phyloP scores from a whole-genome alignment of 2,113 vertebrate species.

The Orcinus orca region DNA sequence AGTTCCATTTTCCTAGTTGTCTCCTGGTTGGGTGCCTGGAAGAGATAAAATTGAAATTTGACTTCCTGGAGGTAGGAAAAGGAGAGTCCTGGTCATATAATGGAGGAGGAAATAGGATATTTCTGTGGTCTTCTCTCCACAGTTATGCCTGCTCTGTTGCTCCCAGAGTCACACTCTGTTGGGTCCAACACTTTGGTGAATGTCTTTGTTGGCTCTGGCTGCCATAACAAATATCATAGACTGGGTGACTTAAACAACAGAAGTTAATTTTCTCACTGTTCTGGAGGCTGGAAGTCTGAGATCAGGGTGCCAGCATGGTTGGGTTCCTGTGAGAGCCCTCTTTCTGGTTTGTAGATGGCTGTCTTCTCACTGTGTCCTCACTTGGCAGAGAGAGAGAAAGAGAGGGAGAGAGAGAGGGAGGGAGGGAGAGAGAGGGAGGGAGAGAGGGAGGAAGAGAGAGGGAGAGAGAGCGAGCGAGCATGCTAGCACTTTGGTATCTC shows the following conservation, averaged over 20 bases:
- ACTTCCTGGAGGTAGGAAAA: not conserved
- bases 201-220: not conserved
- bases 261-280: not conserved
- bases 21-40: conserved; percentile 27
- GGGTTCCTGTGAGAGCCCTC: not conserved
- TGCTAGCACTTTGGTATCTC: not conserved
- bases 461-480: too few relatives aligned
- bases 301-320: not conserved
- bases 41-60: not conserved
- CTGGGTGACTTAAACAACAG: not conserved
- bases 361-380: not conserved
- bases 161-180: not conserved
- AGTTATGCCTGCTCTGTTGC: not conserved
- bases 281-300: not conserved
- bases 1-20: not conserved
- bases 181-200: not conserved
- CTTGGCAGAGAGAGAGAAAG: accelerated
- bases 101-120: not conserved
- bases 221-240: not conserved
- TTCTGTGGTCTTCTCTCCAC: not conserved
- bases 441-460: not conserved
- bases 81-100: not conserved
- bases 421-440: too few relatives aligned
- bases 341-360: not conserved
- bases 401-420: not conserved